Conservation (phyloP, 2,888 invertebrate genomes). For the Operophtera brumata region DNA sequence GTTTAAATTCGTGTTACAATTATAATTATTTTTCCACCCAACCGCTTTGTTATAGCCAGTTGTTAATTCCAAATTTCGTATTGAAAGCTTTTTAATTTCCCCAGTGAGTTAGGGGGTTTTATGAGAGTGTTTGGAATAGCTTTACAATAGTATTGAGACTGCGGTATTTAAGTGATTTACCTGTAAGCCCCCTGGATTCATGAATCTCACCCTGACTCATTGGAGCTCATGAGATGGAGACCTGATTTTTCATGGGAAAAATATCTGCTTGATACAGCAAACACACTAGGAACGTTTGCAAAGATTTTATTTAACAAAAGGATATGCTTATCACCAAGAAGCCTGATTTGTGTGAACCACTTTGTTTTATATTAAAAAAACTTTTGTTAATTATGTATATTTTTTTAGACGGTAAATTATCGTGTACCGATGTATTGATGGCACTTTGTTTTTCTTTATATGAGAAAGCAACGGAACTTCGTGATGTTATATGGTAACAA, state of each 20-base stretch:
- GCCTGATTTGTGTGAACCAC: no score
- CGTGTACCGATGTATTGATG: no score
- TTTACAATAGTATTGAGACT: slow-evolving; percentile 7
- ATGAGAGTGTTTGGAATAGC: slow-evolving; percentile 1
- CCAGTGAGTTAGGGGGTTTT: slow-evolving; percentile 22
- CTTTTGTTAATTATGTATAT: no score
- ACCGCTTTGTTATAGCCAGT: slow-evolving; percentile 2
- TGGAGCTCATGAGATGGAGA: not conserved
- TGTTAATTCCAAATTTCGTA: slow-evolving; percentile 23
- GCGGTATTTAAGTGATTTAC: slow-evolving; percentile 7
- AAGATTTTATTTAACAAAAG: no score
- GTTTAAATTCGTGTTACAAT: not conserved
- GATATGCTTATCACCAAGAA: no score
- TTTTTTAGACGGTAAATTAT: no score
- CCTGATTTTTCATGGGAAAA: not conserved
- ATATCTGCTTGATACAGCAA: not conserved
- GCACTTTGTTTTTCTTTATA: no score
- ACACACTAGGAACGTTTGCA: not conserved
- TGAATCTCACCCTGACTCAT: no score
- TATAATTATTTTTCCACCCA: not conserved
- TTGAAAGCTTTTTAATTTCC: slow-evolving; percentile 44
- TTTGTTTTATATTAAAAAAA: no score
- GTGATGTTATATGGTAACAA: no score
- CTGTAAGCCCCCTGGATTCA: not conserved
- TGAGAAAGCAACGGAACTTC: no score